Evolutionary conservation across 1,140 invertebrate genomes (phyloP).

Genomic region (Anagrus nilaparvatae): DNA sequence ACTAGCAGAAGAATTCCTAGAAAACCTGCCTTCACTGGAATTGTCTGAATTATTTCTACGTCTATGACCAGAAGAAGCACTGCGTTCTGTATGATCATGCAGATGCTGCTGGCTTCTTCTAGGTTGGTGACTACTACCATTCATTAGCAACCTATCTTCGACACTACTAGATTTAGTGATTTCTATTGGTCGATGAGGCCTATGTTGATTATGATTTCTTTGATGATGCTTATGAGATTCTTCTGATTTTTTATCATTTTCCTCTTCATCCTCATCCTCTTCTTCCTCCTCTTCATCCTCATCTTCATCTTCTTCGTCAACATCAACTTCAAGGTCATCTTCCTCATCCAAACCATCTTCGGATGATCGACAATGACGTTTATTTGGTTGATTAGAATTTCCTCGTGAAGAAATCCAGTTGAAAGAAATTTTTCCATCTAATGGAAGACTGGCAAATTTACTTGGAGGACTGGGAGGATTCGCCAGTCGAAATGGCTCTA

Average conservation of each 20-base stretch:
- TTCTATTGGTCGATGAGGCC: constrained; percentile 33
- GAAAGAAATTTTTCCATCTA: constrained; percentile 39
- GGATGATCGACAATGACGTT: constrained; percentile 19
- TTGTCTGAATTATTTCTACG: constrained; percentile 34
- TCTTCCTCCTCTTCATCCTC: background rate
- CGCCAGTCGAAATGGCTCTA: constrained; percentile 38
- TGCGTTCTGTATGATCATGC: background rate
- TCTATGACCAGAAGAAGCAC: constrained; percentile 7
- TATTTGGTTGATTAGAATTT: constrained; percentile 40
- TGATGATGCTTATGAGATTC: no score
- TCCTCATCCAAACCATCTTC: constrained; percentile 28
- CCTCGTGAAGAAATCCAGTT: constrained; percentile 57
- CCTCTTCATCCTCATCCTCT: constrained; percentile 6
- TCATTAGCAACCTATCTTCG: constrained; percentile 34
- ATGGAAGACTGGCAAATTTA: constrained; percentile 57
- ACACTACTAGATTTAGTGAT: constrained; percentile 40
- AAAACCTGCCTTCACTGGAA: constrained; percentile 36
- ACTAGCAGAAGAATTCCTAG: constrained; percentile 37
- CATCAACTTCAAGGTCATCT: constrained; percentile 12
- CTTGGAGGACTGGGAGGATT: constrained; percentile 46
- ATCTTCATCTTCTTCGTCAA: constrained; percentile 5
- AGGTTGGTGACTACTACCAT: constrained; percentile 10
- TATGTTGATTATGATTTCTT: constrained; percentile 23
- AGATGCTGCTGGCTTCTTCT: background rate
- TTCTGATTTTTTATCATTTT: no score